phyloP scores from a whole-genome alignment of 2,888 invertebrate genomes.

The Operophtera brumata region DNA sequence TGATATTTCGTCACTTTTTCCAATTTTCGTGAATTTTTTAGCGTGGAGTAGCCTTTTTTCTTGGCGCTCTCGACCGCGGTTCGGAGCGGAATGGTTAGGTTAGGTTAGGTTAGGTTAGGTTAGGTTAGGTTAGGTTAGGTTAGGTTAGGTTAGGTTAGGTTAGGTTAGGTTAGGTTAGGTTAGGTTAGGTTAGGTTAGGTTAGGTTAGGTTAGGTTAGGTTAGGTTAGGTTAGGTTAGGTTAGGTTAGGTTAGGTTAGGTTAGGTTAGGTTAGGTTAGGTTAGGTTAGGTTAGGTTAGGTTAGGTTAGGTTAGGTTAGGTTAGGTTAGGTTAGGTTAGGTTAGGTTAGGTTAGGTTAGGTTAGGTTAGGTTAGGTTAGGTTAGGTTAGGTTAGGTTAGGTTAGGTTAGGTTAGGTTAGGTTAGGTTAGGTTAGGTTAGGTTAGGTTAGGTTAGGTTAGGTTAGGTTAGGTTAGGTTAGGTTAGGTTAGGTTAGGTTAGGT shows the following conservation, averaged over 20 bases:
- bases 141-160: conserved; percentile 26
- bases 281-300: no score
- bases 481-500: conserved; percentile 17
- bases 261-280: conserved; percentile 28
- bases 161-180: conserved; percentile 29
- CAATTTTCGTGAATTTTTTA: no score
- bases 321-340: no score
- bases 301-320: no score
- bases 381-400: no score
- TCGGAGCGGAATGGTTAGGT: conserved; percentile 8
- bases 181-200: conserved; percentile 12
- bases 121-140: conserved; percentile 26
- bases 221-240: conserved; percentile 10
- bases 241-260: conserved; percentile 13
- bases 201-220: conserved; percentile 19
- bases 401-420: neutral
- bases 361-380: no score
- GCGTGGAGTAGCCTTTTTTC: no score
- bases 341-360: no score
- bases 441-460: conserved; percentile 30
- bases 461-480: conserved; percentile 18
- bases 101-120: conserved; percentile 22
- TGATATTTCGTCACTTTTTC: no score
- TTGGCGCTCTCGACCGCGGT: no score
- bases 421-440: conserved; percentile 24